These are phyloP conservation scores for Chiloscyllium plagiosum DNA, from an alignment of 2,113 vertebrate genomes.

Conservation along the genomic window DNA sequence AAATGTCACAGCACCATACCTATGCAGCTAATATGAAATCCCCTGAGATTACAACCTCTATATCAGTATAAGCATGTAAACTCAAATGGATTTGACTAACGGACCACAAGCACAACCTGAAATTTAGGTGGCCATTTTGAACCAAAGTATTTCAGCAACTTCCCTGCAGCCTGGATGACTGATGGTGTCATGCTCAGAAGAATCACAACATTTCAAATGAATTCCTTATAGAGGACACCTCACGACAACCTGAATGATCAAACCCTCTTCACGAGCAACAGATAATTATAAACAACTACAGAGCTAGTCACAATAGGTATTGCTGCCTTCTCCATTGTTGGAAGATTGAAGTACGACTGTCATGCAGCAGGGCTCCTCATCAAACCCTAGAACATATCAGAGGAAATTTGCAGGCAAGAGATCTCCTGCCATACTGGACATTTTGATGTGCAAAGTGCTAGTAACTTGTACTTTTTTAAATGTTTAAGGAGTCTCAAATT, in stretches of 20 bases:
- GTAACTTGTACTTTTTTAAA: background rate
- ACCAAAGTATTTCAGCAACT: background rate
- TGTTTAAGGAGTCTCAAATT: background rate
- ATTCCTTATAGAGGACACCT: background rate
- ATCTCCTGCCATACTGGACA: background rate
- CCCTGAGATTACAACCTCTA: too few relatives aligned
- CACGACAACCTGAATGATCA: background rate
- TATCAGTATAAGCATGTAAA: too few relatives aligned
- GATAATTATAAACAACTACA: background rate
- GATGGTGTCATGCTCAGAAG: background rate
- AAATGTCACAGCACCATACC: too few relatives aligned
- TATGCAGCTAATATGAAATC: too few relatives aligned
- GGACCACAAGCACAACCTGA: background rate
- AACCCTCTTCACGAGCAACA: background rate
- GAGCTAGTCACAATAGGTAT: background rate
- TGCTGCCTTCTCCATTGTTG: background rate
- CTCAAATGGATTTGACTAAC: background rate
- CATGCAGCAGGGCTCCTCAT: background rate
- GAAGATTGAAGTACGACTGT: background rate
- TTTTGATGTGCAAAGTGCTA: background rate
- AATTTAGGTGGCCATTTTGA: background rate
- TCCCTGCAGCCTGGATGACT: background rate
- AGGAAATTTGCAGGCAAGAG: background rate
- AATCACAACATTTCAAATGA: background rate
- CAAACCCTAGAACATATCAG: background rate